A percentile compares a stretch with the other conserved stretches of the same genome.
Evolutionary conservation across 2,888 invertebrate genomes (phyloP).

Genomic region (Hoplodrina ambigua): DNA sequence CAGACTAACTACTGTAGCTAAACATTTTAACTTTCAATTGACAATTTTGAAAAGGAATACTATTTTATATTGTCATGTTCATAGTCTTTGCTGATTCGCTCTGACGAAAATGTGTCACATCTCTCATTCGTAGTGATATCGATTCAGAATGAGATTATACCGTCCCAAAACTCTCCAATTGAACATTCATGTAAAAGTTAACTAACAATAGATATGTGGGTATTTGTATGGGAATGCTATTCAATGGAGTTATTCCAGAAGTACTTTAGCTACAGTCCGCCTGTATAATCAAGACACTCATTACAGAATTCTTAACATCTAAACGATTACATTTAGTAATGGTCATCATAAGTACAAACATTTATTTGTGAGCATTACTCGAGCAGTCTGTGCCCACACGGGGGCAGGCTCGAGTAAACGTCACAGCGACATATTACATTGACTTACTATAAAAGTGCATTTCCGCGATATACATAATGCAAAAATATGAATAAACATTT

Average conservation of each 20-base stretch:
- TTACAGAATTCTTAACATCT: conserved; percentile 74
- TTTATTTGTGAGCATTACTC: conserved; percentile 67
- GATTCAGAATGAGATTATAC: conserved; percentile 29
- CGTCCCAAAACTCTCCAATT: conserved; percentile 44
- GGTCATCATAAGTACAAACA: conserved; percentile 66
- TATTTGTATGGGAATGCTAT: conserved; percentile 58
- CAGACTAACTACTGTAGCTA: conserved; percentile 79
- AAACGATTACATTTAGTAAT: conserved; percentile 64
- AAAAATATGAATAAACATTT: conserved; percentile 72
- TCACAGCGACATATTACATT: conserved; percentile 72
- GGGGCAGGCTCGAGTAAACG: conserved; percentile 62
- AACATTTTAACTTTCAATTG: conserved; percentile 57
- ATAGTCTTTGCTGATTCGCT: conserved; percentile 48
- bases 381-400: conserved; percentile 8
- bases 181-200: conserved; percentile 52
- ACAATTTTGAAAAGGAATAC: conserved; percentile 47
- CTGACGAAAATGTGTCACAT: conserved; percentile 46
- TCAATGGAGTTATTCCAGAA: conserved; percentile 52
- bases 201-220: conserved; percentile 57
- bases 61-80: conserved; percentile 42
- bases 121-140: conserved; percentile 18
- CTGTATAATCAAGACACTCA: conserved; percentile 76
- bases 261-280: conserved; percentile 77
- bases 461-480: conserved; percentile 72
- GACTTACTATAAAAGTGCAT: conserved; percentile 71